Evolutionary conservation across 2,888 invertebrate species (phyloP).

Genomic region (Chrysolina oricalcia): DNA sequence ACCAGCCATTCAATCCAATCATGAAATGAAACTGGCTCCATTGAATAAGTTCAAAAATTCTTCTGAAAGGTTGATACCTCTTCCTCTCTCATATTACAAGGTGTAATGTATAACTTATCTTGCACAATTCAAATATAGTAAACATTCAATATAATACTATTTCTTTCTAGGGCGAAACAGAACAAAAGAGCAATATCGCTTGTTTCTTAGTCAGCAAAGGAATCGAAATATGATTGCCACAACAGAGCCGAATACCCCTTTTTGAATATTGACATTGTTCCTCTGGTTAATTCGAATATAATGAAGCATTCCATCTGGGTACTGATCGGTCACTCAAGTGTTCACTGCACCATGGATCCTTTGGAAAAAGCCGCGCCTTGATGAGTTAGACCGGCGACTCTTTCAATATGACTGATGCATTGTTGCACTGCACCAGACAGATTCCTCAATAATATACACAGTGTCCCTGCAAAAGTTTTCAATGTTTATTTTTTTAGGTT

Average conservation of each 20-base stretch:
- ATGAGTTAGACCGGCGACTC: background rate
- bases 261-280: background rate
- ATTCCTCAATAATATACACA: no score
- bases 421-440: background rate
- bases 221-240: background rate
- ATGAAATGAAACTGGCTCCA: background rate
- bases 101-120: no score
- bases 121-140: no score
- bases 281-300: background rate
- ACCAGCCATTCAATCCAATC: no score
- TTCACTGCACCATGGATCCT: background rate
- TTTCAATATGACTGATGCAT: background rate
- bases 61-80: no score
- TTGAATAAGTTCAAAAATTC: no score
- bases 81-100: no score
- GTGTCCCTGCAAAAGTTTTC: no score
- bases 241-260: background rate
- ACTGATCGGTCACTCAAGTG: background rate
- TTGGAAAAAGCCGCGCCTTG: background rate
- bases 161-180: background rate
- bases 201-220: background rate
- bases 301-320: background rate
- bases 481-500: no score
- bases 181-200: background rate
- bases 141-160: no score